Base-by-base conservation (phyloP, 2,113 vertebrate species). In the Hyperoodon ampullatus region DNA sequence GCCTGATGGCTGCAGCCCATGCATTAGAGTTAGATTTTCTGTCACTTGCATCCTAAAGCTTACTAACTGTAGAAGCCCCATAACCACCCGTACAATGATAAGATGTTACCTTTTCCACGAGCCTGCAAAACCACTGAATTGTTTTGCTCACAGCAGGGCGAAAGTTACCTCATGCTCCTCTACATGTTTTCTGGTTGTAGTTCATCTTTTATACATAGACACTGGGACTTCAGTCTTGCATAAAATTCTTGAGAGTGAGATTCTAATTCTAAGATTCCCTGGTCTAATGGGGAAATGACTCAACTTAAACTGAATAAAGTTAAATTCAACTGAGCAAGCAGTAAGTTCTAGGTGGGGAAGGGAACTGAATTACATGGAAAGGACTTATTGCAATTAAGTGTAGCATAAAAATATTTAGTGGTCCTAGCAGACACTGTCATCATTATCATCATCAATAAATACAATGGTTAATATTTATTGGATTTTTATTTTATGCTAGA, bases 251-350 rank as follows among this genome's bases (percentile, higher is more conserved):
- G 12, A 80, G n/a, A 42, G 11, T 63, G 28, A 13, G 28, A 58
- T n/a, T 87, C 47, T 87, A 66, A 80, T 89, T 86, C 96, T 90
- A 92, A 92, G 35, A 75, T 30, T 80, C 30, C n/a, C 71, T 61
- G 3, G 44, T 60, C 66, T 26, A 92, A 78, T 28, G 55, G 18
- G 14, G 35, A 93, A 75, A 80, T 74, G n/a, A 94, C 35, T 94
- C 65, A 90, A 94, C 33, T 94, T 58, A 90, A 84, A 50, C 28
- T 47, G 65, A 44, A 96, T 55, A 42, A 82, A 72, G 44, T 58
- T 72, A 42, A 88, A 71, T 88, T 91, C n/a, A 53, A 28, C 1
- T 66, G 66, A 60, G 60, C 11, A 42, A 74, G 53, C 30, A 53
- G 50, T 61, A 83, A 58, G 26, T 68, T 85, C 39, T 26, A 35